A percentile compares a stretch with the other conserved stretches of the same genome.
These are phyloP conservation scores for Bergia sp. DNA, from an alignment of 92 coral and sea anemone genomes.

Conservation along the genomic window DNA sequence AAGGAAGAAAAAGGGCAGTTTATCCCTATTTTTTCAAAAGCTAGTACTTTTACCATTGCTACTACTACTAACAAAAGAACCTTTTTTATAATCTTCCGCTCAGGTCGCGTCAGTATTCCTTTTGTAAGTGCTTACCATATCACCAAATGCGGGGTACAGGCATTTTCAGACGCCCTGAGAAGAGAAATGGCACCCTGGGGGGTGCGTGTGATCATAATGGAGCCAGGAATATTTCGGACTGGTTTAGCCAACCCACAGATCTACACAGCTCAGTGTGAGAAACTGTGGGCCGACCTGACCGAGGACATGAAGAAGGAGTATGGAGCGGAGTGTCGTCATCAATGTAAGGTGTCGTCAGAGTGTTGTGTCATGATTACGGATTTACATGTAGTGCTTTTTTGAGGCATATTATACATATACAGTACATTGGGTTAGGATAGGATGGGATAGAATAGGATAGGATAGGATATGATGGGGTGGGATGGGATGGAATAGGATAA, in stretches of 20 bases:
- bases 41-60: too few relatives aligned
- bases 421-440: too few relatives aligned
- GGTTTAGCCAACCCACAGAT: conserved; percentile 24
- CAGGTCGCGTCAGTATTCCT: conserved; percentile 10
- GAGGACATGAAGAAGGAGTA: conserved; percentile 50
- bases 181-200: conserved; percentile 49
- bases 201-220: conserved; percentile 39
- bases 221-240: conserved; percentile 51
- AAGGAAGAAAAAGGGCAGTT: too few relatives aligned
- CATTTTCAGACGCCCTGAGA: conserved; percentile 56
- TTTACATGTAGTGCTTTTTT: too few relatives aligned
- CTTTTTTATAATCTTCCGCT: not conserved
- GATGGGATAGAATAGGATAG: too few relatives aligned
- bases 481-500: too few relatives aligned
- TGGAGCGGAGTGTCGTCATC: conserved; percentile 45
- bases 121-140: conserved; percentile 36
- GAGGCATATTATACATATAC: too few relatives aligned
- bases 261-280: conserved; percentile 21
- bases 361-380: too few relatives aligned
- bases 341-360: conserved; percentile 24
- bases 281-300: conserved; percentile 43
- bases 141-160: conserved; percentile 57
- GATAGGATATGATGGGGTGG: too few relatives aligned
- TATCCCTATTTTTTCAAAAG: too few relatives aligned
- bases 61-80: too few relatives aligned